Evolutionary conservation across 1,140 invertebrate genomes (phyloP), one percentile per base, ranked within the genome.

Genomic region (Drosophila orena): DNA sequence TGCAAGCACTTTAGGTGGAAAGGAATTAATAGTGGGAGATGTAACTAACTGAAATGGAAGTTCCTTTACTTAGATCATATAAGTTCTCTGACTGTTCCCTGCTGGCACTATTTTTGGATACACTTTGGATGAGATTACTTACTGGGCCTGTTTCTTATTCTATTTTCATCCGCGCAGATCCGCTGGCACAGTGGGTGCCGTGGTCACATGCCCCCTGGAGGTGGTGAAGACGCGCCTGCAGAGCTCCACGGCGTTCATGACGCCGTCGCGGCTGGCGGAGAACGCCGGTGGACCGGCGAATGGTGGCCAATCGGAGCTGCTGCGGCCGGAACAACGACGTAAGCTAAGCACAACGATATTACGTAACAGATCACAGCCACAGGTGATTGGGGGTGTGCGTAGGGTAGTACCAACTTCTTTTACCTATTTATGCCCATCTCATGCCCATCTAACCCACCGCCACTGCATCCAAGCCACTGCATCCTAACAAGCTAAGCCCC

Each of bases 171-270:
- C 85, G 92, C 93, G 20, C 92, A 99, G 98, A 85, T 95, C 97
- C 92, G 98, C 97, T 77, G 98, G 98, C 35, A 99, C 98, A 24
- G 96, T 97, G 42, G 98, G 98, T 66, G 98, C 98, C 10, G 97
- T 99, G 69, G 95, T 98, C 40, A 99, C 99, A 73, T 99, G 98
- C 94, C 99, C 99, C 1, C 93, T 99, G 74, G 99, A 99, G 94
- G 98, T 99, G 58, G 97, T 99, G 5, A 99, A 99, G 93, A 99
- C 99, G 3, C 95, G 99, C 47, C 94, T 99, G 57, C 99, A 99
- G 93, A 99, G 98, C 11, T 99, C 98, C 0, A 95, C 95, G 38
- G 95, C 94, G 38, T 94, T 95, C 30, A 96, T 96, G 73, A 91
- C 94, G 71, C 92, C 93, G 54, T 86, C 93, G 57, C 91, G 93